Percentiles rank a stretch among this genome's conserved stretches.
phyloP scores from a whole-genome alignment of 2,888 invertebrate genomes.

The Cloeon dipterum region DNA sequence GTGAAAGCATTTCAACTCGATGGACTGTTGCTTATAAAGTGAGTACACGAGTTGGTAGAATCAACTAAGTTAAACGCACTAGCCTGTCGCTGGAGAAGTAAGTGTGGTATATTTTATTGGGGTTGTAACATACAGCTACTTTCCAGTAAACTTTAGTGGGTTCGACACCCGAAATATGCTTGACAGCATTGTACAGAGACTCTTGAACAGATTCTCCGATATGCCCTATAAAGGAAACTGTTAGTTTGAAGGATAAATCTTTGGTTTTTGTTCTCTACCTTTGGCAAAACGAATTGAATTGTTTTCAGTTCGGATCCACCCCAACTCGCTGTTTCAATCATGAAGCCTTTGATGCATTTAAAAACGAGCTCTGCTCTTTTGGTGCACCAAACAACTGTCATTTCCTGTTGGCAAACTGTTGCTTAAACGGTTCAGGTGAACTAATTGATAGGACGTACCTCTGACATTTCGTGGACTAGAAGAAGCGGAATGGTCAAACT shows the following conservation, averaged over 20 bases:
- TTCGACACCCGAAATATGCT: conserved; percentile 87
- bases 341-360: conserved; percentile 98
- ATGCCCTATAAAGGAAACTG: conserved; percentile 33
- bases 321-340: conserved; percentile 94
- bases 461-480: conserved; percentile 79
- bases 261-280: conserved; percentile 21
- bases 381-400: conserved; percentile 92
- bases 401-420: conserved; percentile 33
- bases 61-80: no score
- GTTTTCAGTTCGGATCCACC: conserved; percentile 76
- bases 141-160: conserved; percentile 53
- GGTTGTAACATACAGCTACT: no score
- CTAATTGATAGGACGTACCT: conserved; percentile 43
- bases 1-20: no score
- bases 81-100: no score
- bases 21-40: no score
- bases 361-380: conserved; percentile 90
- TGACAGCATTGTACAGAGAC: conserved; percentile 70
- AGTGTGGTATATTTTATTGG: no score
- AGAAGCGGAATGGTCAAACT: conserved; percentile 82
- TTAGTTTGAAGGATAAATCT: neutral
- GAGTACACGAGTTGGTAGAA: no score
- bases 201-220: conserved; percentile 58
- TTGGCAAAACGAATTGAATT: conserved; percentile 64
- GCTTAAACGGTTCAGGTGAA: conserved; percentile 4